A percentile compares a stretch with the other conserved stretches of the same genome.
Evolutionary conservation across 2,797 vertebrate species (phyloP).

Genomic region (Nyctalus aviator): DNA sequence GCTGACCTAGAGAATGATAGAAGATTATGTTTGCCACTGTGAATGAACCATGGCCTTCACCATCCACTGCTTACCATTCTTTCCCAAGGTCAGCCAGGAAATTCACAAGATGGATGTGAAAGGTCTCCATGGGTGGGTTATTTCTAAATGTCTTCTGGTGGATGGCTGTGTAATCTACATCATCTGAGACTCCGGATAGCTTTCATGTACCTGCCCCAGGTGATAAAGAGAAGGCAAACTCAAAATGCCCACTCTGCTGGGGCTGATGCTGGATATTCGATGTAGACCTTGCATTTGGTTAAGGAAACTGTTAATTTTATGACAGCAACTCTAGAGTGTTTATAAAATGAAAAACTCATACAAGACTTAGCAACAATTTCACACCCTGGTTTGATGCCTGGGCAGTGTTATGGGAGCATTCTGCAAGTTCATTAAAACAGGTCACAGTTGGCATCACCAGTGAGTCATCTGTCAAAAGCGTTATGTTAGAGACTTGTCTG

Average conservation of each 20-base stretch:
- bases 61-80: neutral
- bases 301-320: constrained; percentile 38
- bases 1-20: constrained; percentile 4
- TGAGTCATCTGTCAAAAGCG: neutral
- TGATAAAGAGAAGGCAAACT: neutral
- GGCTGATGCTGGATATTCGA: neutral
- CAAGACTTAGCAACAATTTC: neutral
- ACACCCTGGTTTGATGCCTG: neutral
- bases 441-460: neutral
- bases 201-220: neutral
- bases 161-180: neutral
- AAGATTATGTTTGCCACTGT: neutral
- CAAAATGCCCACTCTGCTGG: neutral
- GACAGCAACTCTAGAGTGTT: constrained; percentile 13
- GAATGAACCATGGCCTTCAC: neutral
- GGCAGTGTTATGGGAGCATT: neutral
- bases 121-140: neutral
- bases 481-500: neutral
- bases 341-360: constrained; percentile 18
- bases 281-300: neutral
- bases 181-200: constrained; percentile 3
- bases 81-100: neutral
- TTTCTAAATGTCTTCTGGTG: constrained; percentile 37
- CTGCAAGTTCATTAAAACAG: neutral
- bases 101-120: neutral